phyloP scores from a whole-genome alignment of 2,797 vertebrate species.

The Margarornis squamiger region DNA sequence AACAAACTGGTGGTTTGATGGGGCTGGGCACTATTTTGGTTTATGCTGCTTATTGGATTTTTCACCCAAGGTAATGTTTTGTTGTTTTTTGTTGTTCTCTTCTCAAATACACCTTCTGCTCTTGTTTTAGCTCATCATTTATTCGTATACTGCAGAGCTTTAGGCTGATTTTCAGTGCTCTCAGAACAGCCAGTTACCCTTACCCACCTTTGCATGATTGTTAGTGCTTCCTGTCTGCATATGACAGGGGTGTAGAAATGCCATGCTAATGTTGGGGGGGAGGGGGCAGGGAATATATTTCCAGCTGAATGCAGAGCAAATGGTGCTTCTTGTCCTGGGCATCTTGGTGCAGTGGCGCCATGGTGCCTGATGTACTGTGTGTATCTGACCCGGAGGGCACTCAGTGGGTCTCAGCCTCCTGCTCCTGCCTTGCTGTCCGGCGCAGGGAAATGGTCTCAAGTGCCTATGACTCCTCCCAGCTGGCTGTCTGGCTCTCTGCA shows the following conservation, averaged over 20 bases:
- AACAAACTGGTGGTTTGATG: not conserved
- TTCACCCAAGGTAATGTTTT: not conserved
- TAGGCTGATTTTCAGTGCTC: not conserved
- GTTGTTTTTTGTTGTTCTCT: not conserved
- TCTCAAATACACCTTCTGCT: not conserved
- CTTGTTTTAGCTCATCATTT: not conserved
- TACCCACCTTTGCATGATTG: not conserved
- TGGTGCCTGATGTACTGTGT: not conserved
- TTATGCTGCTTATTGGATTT: not conserved
- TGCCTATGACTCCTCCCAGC: not conserved
- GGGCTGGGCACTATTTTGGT: not conserved
- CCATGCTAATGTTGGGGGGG: not conserved
- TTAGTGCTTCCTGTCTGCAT: not conserved
- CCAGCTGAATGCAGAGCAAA: not conserved
- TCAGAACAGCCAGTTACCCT: not conserved
- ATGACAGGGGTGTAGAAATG: not conserved
- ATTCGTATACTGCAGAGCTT: not conserved
- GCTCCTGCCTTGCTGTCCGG: not conserved
- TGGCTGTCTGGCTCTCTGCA: not conserved
- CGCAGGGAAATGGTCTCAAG: fast-evolving
- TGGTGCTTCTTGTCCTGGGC: fast-evolving
- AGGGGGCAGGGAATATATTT: fast-evolving
- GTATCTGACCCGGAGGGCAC: fast-evolving
- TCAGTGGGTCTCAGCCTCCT: fast-evolving
- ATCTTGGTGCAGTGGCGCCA: not conserved